Evolutionary conservation across 2,113 vertebrate species (phyloP).

Genomic region (Sardina pilchardus): DNA sequence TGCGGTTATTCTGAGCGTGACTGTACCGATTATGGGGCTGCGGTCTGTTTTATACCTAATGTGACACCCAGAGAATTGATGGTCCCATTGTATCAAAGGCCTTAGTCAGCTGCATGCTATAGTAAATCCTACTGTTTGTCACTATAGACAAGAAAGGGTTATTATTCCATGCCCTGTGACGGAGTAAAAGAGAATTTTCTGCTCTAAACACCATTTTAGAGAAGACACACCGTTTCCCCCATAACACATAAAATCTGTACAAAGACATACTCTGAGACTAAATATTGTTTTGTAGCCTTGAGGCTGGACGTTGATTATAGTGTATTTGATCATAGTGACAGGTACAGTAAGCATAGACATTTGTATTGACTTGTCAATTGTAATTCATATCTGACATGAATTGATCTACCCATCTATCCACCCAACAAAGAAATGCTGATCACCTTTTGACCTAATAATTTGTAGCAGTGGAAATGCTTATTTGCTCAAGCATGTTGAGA

Average conservation of each 20-base stretch:
- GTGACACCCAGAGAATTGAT: slow-evolving; percentile 51
- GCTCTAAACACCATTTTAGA: slow-evolving; percentile 12
- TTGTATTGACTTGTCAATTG: no score
- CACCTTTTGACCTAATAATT: background rate
- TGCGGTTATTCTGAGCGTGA: slow-evolving; percentile 43
- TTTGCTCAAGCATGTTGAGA: no score
- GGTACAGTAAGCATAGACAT: background rate
- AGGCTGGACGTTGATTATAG: background rate
- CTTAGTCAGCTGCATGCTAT: slow-evolving; percentile 59
- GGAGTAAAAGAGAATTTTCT: slow-evolving; percentile 31
- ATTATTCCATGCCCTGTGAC: slow-evolving; percentile 42
- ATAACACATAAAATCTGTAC: background rate
- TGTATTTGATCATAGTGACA: background rate
- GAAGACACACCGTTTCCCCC: background rate
- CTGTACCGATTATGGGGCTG: slow-evolving; percentile 40
- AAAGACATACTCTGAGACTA: background rate
- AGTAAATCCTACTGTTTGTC: slow-evolving; percentile 41
- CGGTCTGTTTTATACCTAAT: slow-evolving; percentile 59
- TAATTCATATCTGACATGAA: no score
- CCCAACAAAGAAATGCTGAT: no score
- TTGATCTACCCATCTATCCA: no score
- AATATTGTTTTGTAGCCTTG: background rate
- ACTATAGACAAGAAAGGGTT: slow-evolving; percentile 36
- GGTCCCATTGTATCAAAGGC: slow-evolving; percentile 56
- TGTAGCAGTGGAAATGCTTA: background rate